Percentiles rank a stretch among this genome's conserved stretches.
Conservation (phyloP, 1,140 invertebrate genomes). For the Coenobita brevimanus region DNA sequence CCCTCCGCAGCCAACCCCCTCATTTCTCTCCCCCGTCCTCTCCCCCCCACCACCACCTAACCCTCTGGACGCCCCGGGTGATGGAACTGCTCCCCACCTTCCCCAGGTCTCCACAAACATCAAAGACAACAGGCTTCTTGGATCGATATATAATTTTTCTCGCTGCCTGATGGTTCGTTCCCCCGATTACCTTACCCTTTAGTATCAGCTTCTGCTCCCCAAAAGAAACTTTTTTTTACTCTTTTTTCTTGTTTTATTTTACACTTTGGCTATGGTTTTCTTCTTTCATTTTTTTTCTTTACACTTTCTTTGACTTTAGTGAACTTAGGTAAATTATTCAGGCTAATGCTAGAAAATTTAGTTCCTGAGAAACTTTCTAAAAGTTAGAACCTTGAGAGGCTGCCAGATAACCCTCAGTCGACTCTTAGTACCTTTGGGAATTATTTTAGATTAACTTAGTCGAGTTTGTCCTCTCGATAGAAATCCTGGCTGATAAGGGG, state of each 20-base stretch:
- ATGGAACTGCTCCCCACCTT: not conserved
- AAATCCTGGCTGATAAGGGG: too few species aligned
- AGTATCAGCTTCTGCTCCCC: not conserved
- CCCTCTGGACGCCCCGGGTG: not conserved
- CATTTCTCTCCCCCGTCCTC: not conserved
- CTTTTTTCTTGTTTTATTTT: not conserved
- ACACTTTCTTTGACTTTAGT: not conserved
- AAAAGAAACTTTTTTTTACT: not conserved
- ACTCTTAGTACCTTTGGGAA: too few species aligned
- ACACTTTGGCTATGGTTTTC: not conserved
- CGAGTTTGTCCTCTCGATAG: too few species aligned
- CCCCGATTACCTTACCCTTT: too few species aligned
- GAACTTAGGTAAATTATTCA: too few species aligned
- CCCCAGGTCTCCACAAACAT: conserved; percentile 5
- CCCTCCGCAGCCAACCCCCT: not conserved
- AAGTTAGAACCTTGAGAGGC: too few species aligned
- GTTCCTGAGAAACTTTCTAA: too few species aligned
- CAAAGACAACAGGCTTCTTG: conserved; percentile 10
- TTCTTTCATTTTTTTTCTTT: not conserved
- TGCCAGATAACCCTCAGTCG: too few species aligned
- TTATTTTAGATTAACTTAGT: too few species aligned
- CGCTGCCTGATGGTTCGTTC: too few species aligned
- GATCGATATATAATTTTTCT: too few species aligned
- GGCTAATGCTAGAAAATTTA: too few species aligned
- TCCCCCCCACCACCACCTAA: not conserved